phyloP scores from a whole-genome alignment of 1,140 invertebrate species.

The Amyelois transitella region DNA sequence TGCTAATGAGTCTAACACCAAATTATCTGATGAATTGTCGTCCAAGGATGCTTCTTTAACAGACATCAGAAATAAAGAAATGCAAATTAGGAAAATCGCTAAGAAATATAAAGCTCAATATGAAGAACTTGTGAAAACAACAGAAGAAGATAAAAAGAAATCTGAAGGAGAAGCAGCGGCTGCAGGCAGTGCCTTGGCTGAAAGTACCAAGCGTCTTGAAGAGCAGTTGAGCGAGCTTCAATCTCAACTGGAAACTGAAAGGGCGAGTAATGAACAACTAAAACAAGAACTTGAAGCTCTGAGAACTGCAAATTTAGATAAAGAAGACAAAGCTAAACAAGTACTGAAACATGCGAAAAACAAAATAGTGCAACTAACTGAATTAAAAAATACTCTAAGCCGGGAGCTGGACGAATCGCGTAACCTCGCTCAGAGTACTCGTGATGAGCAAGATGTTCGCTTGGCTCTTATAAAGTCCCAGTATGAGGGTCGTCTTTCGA shows the following conservation, averaged over 20 bases:
- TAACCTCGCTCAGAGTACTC: conserved; percentile 48
- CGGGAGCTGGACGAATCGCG: conserved; percentile 78
- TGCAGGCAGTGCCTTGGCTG: conserved; percentile 48
- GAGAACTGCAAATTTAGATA: conserved; percentile 78
- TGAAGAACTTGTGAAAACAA: conserved; percentile 80
- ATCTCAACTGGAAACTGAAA: conserved; percentile 74
- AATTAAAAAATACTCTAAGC: conserved; percentile 77
- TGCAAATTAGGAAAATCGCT: conserved; percentile 91
- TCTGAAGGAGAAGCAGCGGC: conserved; percentile 64
- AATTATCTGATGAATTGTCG: conserved; percentile 81
- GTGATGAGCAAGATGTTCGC: conserved; percentile 77
- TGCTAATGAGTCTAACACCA: conserved; percentile 77
- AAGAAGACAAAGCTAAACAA: conserved; percentile 83
- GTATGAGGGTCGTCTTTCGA: conserved; percentile 81
- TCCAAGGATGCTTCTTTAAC: conserved; percentile 81
- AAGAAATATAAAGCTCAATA: conserved; percentile 93
- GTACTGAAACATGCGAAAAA: conserved; percentile 82
- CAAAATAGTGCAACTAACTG: conserved; percentile 81
- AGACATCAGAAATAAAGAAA: conserved; percentile 85
- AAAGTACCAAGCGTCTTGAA: conserved; percentile 65
- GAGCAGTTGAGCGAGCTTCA: conserved; percentile 79
- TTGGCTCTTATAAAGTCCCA: conserved; percentile 80
- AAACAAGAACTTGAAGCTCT: conserved; percentile 82
- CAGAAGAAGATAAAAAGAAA: conserved; percentile 79
- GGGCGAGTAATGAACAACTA: conserved; percentile 79